These are phyloP conservation scores for Musca domestica DNA, from an alignment of 1,140 invertebrate species.

Conservation along the genomic window DNA sequence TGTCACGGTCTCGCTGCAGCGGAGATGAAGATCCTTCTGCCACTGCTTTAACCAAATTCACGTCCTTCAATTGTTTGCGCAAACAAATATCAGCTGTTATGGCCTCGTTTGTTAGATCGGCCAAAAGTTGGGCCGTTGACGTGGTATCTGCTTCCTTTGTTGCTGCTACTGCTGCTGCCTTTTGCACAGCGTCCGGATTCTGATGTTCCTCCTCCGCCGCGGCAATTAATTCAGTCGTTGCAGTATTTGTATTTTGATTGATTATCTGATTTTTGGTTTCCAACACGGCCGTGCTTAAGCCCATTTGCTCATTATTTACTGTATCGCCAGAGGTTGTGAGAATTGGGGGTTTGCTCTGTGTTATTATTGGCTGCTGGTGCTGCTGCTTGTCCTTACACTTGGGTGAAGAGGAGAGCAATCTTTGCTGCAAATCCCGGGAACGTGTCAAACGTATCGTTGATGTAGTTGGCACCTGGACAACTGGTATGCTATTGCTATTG, in stretches of 20 bases:
- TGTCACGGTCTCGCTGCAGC: conserved; percentile 4
- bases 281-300: conserved; percentile 36
- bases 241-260: conserved; percentile 11
- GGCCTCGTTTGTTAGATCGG: conserved; percentile 41
- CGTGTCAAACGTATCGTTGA: conserved; percentile 41
- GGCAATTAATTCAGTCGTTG: no score
- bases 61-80: conserved; percentile 45
- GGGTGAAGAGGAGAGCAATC: not conserved
- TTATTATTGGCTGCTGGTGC: not conserved
- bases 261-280: conserved; percentile 10
- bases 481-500: not conserved
- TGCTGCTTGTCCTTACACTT: not conserved
- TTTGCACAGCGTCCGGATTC: no score
- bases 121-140: conserved; percentile 43
- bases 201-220: no score
- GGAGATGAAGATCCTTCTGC: not conserved
- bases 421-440: conserved; percentile 36
- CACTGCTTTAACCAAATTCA: conserved; percentile 25
- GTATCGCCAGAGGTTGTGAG: not conserved
- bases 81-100: conserved; percentile 48
- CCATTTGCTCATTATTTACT: conserved; percentile 40
- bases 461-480: conserved; percentile 10
- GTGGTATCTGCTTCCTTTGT: conserved; percentile 28
- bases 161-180: no score
- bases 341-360: not conserved